Evolutionary conservation across 2,113 vertebrate species (phyloP), one percentile per base, ranked within the genome.

Genomic region (Eolophus roseicapilla): DNA sequence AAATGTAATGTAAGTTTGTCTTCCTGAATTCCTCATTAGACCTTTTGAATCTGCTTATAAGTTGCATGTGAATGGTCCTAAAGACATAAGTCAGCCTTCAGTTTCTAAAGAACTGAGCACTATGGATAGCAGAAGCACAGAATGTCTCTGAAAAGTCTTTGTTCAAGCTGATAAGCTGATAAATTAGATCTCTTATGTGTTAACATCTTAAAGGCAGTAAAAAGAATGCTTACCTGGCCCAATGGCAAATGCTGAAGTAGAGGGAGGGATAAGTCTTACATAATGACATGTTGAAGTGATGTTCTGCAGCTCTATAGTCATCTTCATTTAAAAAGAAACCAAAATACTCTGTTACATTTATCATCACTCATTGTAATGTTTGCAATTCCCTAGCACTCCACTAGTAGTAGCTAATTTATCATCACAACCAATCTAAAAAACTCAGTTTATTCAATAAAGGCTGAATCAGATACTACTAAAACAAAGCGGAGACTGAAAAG

Each of bases 241-340:
- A 68, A 99, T 89, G 3, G 98, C 97, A 88, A 99, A 99, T 93
- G 98, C 97, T 14, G 98, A 96, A 8, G 99, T 98, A 33, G 97
- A 97, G 1, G 99, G 99, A 3, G 99, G 99, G 74, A 99, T 97
- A 90, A 99, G 96, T 29, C 99, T 97, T 69, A 99, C 23, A 24
- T 97, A 96, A 18, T 98, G 99, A 95, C 98, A 97, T 19, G 98
- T 98, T 6, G 98, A 97, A 7, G 99, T 99, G 94, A 98, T 52
- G 59, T 99, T 99, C 95, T 97, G 98, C 73, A 99, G 96, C 73
- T 99, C 98, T 74, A 99, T 31, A 1, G 96, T 98, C 53, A 97
- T 98, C 99, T 99, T 92, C 10, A 89, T 95, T 76, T 46, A 44
- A 77, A 91, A 91, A 95, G 46, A 77, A 92, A 84, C 93, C 3